Evolutionary conservation across 1,140 invertebrate genomes (phyloP), one percentile per base, ranked within the genome.

Genomic region (Drosophila insularis): DNA sequence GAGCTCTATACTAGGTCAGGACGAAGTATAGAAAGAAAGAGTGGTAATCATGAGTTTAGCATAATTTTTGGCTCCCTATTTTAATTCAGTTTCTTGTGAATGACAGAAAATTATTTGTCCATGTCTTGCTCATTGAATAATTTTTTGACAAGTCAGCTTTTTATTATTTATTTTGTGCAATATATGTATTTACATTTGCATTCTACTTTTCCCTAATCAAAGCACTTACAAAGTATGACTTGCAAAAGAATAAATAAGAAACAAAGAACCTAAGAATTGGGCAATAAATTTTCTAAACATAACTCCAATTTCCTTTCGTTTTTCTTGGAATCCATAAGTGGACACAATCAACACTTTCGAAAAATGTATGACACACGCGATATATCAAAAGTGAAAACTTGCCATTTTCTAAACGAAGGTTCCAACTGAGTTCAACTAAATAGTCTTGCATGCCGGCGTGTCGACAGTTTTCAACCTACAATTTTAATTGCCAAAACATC

Each of bases 401-500:
- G 21, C 32, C 10, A 35, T 10, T 56, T 63, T 39, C 32, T 19
- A 31, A 14, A 53, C 46, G 21, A 39, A 35, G 21, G 17, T 13
- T 13, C 59, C 37, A 43, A 43, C 54, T 71, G 56, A 21, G 70
- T 68, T 54, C 54, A 40, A 66, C 65, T 73, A 79, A 82, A 79
- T 75, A 56, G 82, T 69, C 19, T 81, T 81, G 81, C 81, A 86
- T 81, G 81, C 66, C 61, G 61, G 19, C 53, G 65, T 74, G 79
- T 87, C 82, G 82, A 86, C 82, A 79, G 81, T 76, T 86, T 74
- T 61, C 76, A 87, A 86, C 79, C 82, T 72, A 65, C 68, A 68
- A 82, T 87, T 86, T 86, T 86, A 86, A 86, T 86, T 85, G 81
- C 82, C 66, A 60, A 50, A 64, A 73, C 73, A 71, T 61, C 64